Conservation (phyloP, 2,888 invertebrate species). For the Portevinia maculata region DNA sequence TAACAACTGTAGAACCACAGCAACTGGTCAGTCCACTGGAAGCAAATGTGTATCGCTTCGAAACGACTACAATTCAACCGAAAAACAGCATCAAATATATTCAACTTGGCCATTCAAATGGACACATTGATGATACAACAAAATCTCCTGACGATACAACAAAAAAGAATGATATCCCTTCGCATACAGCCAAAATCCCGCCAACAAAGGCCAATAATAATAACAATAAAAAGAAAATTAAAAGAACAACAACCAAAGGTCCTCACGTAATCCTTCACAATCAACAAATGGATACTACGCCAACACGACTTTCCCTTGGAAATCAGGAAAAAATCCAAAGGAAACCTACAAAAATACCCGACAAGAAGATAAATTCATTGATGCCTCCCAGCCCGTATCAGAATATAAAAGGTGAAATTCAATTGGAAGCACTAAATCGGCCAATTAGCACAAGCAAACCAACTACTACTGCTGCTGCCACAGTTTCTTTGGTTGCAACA, state of each 20-base stretch:
- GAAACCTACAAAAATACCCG: slow-evolving; percentile 28
- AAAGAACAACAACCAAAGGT: slow-evolving; percentile 22
- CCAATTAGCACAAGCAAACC: slow-evolving; percentile 57
- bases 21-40: slow-evolving; percentile 25
- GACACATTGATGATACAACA: neutral
- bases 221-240: slow-evolving; percentile 5
- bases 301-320: neutral
- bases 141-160: slow-evolving; percentile 1
- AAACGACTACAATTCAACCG: slow-evolving; percentile 30
- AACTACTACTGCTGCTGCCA: slow-evolving; percentile 11
- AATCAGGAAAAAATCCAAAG: slow-evolving; percentile 14
- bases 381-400: slow-evolving; percentile 33
- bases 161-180: neutral
- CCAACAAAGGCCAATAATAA: neutral
- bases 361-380: slow-evolving; percentile 29
- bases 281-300: neutral
- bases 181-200: neutral
- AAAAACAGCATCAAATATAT: neutral
- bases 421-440: slow-evolving; percentile 56
- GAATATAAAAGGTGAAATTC: slow-evolving; percentile 35
- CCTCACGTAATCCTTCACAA: slow-evolving; percentile 21
- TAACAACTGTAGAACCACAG: slow-evolving; percentile 36
- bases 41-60: slow-evolving; percentile 16
- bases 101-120: neutral
- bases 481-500: slow-evolving; percentile 40